phyloP scores from a whole-genome alignment of 2,888 invertebrate species.

The Drosophila borborema region DNA sequence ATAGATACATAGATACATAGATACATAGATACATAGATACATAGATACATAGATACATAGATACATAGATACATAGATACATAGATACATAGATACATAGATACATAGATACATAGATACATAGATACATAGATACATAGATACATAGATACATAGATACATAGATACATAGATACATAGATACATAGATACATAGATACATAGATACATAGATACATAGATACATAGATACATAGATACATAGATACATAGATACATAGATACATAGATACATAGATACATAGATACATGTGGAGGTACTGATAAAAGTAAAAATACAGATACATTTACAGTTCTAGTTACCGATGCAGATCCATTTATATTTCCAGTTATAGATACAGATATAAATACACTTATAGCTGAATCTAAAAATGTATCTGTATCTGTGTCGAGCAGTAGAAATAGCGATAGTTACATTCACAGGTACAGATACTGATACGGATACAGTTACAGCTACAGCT shows the following conservation, averaged over 20 bases:
- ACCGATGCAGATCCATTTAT: neutral
- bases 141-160: constrained; percentile 3
- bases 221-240: neutral
- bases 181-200: constrained; percentile 2
- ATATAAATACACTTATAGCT: no score
- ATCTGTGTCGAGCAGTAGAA: no score
- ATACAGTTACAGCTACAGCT: no score
- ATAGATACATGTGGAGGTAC: neutral
- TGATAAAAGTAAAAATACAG: neutral
- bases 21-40: neutral
- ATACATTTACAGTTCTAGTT: neutral
- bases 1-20: neutral
- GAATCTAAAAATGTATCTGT: no score
- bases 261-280: neutral
- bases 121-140: neutral
- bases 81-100: neutral
- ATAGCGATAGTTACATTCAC: constrained; percentile 3
- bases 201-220: constrained; percentile 4
- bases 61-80: neutral
- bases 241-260: neutral
- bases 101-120: neutral
- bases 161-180: neutral
- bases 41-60: neutral
- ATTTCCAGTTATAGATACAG: no score
- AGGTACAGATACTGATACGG: constrained; percentile 17